phyloP scores from a whole-genome alignment of 53 echinoderm and acorn worm species.

The Paelopatides confundens region DNA sequence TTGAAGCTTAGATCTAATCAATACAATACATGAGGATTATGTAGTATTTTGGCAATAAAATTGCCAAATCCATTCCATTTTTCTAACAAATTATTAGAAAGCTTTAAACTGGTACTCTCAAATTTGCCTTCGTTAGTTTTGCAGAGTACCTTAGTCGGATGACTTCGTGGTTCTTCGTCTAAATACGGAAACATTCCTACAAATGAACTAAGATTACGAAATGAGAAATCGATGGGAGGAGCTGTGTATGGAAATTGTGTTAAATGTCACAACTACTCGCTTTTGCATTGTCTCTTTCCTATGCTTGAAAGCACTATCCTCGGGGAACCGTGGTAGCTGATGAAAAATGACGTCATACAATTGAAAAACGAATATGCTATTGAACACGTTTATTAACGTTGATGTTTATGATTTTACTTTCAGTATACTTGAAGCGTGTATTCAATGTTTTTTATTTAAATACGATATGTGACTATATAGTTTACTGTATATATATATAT shows the following conservation, averaged over 20 bases:
- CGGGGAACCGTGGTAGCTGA: conserved; percentile 64
- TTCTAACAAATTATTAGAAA: conserved; percentile 88
- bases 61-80: conserved; percentile 78
- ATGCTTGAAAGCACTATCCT: conserved; percentile 12
- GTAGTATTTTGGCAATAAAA: conserved; percentile 63
- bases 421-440: too few species aligned
- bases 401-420: too few species aligned
- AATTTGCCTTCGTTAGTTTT: conserved; percentile 79
- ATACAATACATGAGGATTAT: conserved; percentile 68
- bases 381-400: too few species aligned
- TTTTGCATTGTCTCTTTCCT: conserved; percentile 34
- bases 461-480: too few species aligned
- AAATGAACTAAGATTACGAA: conserved; percentile 77
- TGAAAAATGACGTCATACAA: conserved; percentile 73
- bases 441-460: too few species aligned
- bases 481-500: too few species aligned
- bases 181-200: conserved; percentile 56
- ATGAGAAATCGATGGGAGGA: conserved; percentile 88
- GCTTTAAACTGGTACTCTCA: conserved; percentile 74
- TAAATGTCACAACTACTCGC: conserved; percentile 51
- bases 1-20: conserved; percentile 95
- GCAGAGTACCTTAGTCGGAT: conserved; percentile 52
- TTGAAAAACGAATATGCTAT: too few species aligned
- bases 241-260: conserved; percentile 75
- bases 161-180: conserved; percentile 64